Conservation (phyloP, 2,113 vertebrate species). For the Callipepla californica region DNA sequence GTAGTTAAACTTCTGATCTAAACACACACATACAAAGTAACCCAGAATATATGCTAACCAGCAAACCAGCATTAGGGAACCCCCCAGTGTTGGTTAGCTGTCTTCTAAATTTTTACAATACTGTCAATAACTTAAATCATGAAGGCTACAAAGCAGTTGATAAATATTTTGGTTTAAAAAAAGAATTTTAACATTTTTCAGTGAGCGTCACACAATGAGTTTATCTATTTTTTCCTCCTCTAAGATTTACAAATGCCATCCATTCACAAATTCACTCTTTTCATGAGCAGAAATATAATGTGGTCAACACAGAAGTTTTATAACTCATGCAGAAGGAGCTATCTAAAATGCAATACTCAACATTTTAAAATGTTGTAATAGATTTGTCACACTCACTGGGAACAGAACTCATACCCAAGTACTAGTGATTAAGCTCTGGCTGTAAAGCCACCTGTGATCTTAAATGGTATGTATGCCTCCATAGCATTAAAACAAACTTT, state of each 20-base stretch:
- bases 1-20: neutral
- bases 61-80: neutral
- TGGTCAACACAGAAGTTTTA: neutral
- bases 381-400: neutral
- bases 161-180: accelerated
- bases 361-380: neutral
- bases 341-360: neutral
- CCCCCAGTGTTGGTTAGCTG: neutral
- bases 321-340: neutral
- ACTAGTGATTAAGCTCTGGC: neutral
- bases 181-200: neutral
- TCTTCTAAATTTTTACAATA: neutral
- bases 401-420: neutral
- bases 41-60: neutral
- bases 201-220: neutral
- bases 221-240: neutral
- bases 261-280: neutral
- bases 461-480: neutral
- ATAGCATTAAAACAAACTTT: neutral
- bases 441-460: neutral
- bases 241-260: neutral
- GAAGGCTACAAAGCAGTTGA: neutral
- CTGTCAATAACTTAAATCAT: neutral
- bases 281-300: neutral
- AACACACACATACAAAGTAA: neutral